Conservation (phyloP, 1,140 invertebrate genomes). For the Drosophila busckii region DNA sequence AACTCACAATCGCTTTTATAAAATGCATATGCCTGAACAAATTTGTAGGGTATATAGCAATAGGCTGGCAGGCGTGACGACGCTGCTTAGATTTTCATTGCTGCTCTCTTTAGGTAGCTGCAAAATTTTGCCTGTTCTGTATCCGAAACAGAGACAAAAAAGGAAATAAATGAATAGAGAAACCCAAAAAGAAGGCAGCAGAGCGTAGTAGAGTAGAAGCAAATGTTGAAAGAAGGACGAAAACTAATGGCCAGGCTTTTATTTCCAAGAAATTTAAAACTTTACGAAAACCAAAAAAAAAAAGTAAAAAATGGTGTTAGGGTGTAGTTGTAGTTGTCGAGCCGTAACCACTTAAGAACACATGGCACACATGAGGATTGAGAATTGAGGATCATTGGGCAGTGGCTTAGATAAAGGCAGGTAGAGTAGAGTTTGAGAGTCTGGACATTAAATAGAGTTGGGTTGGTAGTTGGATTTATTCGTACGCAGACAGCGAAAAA, state of each 20-base stretch:
- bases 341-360: conserved; percentile 54
- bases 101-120: conserved; percentile 41
- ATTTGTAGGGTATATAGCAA: not conserved
- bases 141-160: conserved; percentile 22
- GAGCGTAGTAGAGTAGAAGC: conserved; percentile 29
- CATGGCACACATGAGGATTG: conserved; percentile 37
- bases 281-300: conserved; percentile 44
- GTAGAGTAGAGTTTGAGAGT: conserved; percentile 34
- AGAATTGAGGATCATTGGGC: conserved; percentile 47
- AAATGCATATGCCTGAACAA: not conserved
- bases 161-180: no score
- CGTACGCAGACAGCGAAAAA: conserved; percentile 36
- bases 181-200: conserved; percentile 52
- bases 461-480: conserved; percentile 10
- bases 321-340: conserved; percentile 23
- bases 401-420: conserved; percentile 41
- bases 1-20: no score
- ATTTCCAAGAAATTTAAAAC: conserved; percentile 78
- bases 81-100: conserved; percentile 44
- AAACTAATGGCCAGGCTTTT: conserved; percentile 75
- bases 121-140: conserved; percentile 55
- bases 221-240: conserved; percentile 53
- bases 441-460: conserved; percentile 8
- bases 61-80: conserved; percentile 45
- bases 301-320: conserved; percentile 55